Evolutionary conservation across 2,888 invertebrate species (phyloP), one percentile per base, ranked within the genome.

Genomic region (Thecocarcelia acutangulata): DNA sequence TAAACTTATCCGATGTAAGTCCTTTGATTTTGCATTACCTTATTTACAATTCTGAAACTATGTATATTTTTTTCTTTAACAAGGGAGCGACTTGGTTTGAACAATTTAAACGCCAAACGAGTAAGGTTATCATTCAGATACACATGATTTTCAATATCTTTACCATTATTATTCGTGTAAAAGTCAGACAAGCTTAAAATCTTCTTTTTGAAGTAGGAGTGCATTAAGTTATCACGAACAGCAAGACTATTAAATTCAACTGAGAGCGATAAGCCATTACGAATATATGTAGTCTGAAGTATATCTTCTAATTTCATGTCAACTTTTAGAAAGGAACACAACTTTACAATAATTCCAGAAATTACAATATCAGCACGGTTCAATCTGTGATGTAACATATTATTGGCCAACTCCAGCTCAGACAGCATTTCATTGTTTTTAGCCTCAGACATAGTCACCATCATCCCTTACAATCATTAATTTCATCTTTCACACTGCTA

Each of bases 81-180:
- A 1, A 63, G 17, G 8, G 63, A 46, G 12, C 63, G 15, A 63
- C 63, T 48, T 0, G 19, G 3, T 48, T 48, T 63, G 6, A 17
- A 33, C 11, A 63, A 15, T 19, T 63, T 63, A 1, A 15, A 33
- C 17, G 63, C 48, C 28, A 63, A 48, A 15, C 33, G 63, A 17
- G 50, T 64, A 37, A 64, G 50, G 15, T 64, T 64, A 50, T 66
- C 52, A 24, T 66, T 52, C 5, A 66, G 24, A 15, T 66, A 66
- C 1, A 66, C 42, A 52, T 48, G 48, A 17, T 33, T 33, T n/a
- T 6, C 24, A 24, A 66, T 66, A 4, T 66, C 52, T 64, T 64
- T 33, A 19, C 37, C 19, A 21, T 64, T 37, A 11, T 37, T 13
- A 24, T 2, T 13, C 24, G 37, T 24, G 48, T 24, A 48, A 40